Conservation (phyloP, 2,113 vertebrate genomes). For the Leuciscus idus region DNA sequence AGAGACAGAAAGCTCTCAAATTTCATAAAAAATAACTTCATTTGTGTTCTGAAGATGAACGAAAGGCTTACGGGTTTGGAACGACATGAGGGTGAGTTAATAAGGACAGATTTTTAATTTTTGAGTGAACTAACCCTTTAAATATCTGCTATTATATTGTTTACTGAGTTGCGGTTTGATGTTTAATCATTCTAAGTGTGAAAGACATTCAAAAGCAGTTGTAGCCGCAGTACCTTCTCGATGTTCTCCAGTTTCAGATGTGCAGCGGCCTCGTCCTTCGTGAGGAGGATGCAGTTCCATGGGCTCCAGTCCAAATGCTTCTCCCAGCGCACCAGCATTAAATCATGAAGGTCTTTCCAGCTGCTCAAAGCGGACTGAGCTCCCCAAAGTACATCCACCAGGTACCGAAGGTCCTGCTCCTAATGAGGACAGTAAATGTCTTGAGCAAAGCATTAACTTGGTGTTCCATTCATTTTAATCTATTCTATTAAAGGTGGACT, state of each 20-base stretch:
- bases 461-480: too few relatives aligned
- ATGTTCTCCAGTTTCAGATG: constrained; percentile 78
- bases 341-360: constrained; percentile 77
- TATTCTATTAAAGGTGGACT: not conserved
- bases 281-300: constrained; percentile 95
- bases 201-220: not conserved
- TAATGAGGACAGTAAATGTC: constrained; percentile 59
- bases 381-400: constrained; percentile 87
- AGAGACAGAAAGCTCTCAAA: too few relatives aligned
- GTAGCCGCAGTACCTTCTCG: constrained; percentile 71
- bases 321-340: constrained; percentile 90
- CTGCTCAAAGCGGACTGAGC: constrained; percentile 82
- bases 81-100: too few relatives aligned
- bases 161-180: not conserved
- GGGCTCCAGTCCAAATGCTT: constrained; percentile 85
- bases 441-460: not conserved
- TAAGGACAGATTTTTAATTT: too few relatives aligned
- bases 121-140: not conserved
- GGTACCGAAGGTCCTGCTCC: constrained; percentile 86
- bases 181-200: not conserved
- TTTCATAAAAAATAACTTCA: too few relatives aligned
- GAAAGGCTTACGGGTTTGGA: too few relatives aligned
- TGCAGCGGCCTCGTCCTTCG: constrained; percentile 79
- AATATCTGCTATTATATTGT: not conserved
- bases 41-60: too few relatives aligned